A percentile compares a stretch with the other conserved stretches of the same genome.
Evolutionary conservation across 2,888 invertebrate species (phyloP).

Genomic region (Apotomis capreana): DNA sequence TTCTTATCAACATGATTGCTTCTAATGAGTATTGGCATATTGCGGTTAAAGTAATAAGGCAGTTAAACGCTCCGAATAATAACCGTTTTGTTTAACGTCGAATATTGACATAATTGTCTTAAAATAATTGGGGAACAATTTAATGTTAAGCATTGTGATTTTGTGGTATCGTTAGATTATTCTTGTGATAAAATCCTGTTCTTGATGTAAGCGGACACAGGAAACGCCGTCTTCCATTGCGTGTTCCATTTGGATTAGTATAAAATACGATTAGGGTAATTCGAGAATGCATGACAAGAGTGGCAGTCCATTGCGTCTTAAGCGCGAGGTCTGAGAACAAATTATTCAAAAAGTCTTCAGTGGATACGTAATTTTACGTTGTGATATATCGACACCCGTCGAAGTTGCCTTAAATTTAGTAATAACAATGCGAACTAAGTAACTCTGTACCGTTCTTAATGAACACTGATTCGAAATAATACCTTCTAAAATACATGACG

Average conservation of each 20-base stretch:
- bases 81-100: constrained; percentile 62
- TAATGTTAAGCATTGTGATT: constrained; percentile 80
- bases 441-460: constrained; percentile 43
- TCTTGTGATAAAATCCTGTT: constrained; percentile 78
- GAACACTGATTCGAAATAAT: constrained; percentile 60
- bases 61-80: too few species aligned
- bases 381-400: constrained; percentile 65
- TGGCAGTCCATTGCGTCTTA: constrained; percentile 65
- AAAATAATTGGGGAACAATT: constrained; percentile 78
- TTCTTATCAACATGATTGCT: too few species aligned
- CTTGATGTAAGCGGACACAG: constrained; percentile 62
- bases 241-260: constrained; percentile 68
- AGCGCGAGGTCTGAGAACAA: constrained; percentile 62
- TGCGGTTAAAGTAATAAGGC: too few species aligned
- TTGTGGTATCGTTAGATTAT: constrained; percentile 75
- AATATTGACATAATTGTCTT: constrained; percentile 66
- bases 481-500: constrained; percentile 69
- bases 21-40: too few species aligned
- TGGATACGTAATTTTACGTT: constrained; percentile 52
- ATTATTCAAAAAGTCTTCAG: constrained; percentile 55
- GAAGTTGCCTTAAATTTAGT: constrained; percentile 58
- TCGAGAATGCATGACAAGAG: constrained; percentile 73
- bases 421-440: constrained; percentile 62
- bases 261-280: constrained; percentile 67
- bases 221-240: constrained; percentile 78